phyloP scores from a whole-genome alignment of 2,113 vertebrate genomes.

The Coryphaenoides rupestris region DNA sequence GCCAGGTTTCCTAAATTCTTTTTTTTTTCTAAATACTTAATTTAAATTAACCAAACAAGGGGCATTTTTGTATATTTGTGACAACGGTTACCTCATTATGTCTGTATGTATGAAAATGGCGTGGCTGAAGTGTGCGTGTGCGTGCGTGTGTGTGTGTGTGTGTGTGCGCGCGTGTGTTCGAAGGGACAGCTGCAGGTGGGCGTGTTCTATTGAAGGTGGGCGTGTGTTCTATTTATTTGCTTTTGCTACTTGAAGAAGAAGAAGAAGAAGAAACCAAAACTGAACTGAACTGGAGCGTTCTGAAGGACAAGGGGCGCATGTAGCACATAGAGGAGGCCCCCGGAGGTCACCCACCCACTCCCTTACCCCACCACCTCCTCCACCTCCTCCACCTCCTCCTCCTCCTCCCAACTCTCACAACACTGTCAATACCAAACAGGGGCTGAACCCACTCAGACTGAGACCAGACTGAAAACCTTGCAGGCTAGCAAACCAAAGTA shows the following conservation, averaged over 20 bases:
- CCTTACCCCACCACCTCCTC: conserved; percentile 26
- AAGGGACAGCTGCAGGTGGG: conserved; percentile 78
- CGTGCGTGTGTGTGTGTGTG: conserved; percentile 61
- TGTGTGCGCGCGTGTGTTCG: conserved; percentile 56
- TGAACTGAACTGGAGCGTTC: conserved; percentile 75
- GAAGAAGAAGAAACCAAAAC: conserved; percentile 78
- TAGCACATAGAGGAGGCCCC: conserved; percentile 75
- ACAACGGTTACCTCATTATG: conserved; percentile 98
- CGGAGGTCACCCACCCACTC: conserved; percentile 26
- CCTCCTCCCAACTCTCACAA: conserved; percentile 28
- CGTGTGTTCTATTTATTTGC: conserved; percentile 81
- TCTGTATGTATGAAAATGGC: conserved; percentile 53
- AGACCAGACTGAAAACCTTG: no score
- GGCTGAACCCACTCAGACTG: conserved; percentile 26
- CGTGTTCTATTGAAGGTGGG: no score
- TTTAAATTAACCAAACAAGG: conserved; percentile 87
- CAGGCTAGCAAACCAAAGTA: conserved; percentile 71
- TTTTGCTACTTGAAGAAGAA: conserved; percentile 86
- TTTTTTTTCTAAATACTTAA: conserved; percentile 77
- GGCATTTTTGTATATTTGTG: conserved; percentile 86
- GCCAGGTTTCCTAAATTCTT: conserved; percentile 28
- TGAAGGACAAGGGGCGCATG: conserved; percentile 77
- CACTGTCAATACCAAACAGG: conserved; percentile 43
- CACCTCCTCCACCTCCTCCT: neutral
- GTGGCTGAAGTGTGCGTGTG: conserved; percentile 23